Evolutionary conservation across 2,888 invertebrate genomes (phyloP).

Genomic region (Rhyacophila evoluta): DNA sequence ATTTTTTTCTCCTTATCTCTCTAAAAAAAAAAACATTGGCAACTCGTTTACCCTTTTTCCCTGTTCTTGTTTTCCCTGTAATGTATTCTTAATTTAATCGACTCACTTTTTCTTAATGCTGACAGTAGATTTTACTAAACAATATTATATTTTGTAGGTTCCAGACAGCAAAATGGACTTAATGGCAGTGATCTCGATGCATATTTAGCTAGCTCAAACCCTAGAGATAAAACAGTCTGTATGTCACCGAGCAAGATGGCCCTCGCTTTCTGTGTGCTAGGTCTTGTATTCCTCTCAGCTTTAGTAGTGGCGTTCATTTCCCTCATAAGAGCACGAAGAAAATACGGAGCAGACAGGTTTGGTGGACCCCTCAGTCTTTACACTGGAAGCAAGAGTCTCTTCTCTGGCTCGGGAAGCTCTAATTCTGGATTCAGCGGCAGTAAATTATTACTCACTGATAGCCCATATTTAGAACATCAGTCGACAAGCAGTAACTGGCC

Average conservation of each 20-base stretch:
- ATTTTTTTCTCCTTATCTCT: too few species aligned
- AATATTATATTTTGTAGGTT: constrained; percentile 51
- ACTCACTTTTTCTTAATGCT: too few species aligned
- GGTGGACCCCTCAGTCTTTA: constrained; percentile 71
- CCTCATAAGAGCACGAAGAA: constrained; percentile 72
- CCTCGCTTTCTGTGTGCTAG: constrained; percentile 78
- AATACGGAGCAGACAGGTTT: constrained; percentile 65
- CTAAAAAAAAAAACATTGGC: too few species aligned
- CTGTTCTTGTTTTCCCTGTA: too few species aligned
- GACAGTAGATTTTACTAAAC: too few species aligned
- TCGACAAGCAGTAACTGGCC: constrained; percentile 70
- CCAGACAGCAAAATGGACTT: constrained; percentile 47
- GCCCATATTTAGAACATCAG: constrained; percentile 72
- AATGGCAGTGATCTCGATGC: constrained; percentile 48
- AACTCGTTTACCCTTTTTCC: too few species aligned
- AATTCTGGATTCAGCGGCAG: constrained; percentile 73
- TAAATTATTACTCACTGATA: constrained; percentile 72
- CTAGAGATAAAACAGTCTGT: constrained; percentile 76
- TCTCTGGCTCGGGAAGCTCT: constrained; percentile 72
- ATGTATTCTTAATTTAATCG: too few species aligned
- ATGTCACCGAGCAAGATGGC: constrained; percentile 83
- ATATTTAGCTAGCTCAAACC: constrained; percentile 56
- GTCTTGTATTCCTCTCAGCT: constrained; percentile 78
- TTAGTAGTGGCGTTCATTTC: constrained; percentile 78
- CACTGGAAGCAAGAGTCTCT: constrained; percentile 72